Percentiles rank a stretch among this genome's conserved stretches.
These are phyloP conservation scores for Rhynchomys soricoides DNA, from an alignment of 2,113 vertebrate species.

Conservation along the genomic window DNA sequence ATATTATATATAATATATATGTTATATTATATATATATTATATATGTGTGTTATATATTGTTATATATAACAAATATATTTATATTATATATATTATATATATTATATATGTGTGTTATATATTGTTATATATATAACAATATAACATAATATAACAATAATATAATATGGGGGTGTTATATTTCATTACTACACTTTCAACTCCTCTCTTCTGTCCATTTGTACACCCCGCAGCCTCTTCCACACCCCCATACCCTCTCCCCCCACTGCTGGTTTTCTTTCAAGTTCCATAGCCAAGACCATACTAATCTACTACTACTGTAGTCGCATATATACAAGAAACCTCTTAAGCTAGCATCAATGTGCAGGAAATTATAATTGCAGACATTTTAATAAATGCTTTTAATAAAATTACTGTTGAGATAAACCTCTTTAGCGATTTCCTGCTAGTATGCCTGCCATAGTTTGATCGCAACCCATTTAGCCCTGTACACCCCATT, in stretches of 20 bases:
- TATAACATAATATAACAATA: no score
- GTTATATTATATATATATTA: no score
- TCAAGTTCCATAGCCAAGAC: no score
- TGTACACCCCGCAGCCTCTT: not conserved
- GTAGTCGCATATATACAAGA: not conserved
- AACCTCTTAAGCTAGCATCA: not conserved
- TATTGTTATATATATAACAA: no score
- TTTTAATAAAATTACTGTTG: constrained; percentile 36
- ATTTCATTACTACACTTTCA: not conserved
- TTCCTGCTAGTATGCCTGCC: constrained; percentile 5
- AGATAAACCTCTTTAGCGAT: constrained; percentile 36
- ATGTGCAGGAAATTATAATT: not conserved
- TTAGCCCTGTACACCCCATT: constrained; percentile 37
- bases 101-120: no score
- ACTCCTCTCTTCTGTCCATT: not conserved
- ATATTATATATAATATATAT: no score
- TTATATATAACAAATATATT: no score
- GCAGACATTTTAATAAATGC: not conserved
- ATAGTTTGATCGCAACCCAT: constrained; percentile 40
- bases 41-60: no score
- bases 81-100: no score
- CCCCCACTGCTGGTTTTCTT: not conserved
- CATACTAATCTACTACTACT: not conserved
- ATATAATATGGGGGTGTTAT: no score
- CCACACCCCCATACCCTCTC: not conserved